These are phyloP conservation scores for Pantherophis alleghaniensis DNA, from an alignment of 2,797 vertebrate genomes.

Conservation along the genomic window DNA sequence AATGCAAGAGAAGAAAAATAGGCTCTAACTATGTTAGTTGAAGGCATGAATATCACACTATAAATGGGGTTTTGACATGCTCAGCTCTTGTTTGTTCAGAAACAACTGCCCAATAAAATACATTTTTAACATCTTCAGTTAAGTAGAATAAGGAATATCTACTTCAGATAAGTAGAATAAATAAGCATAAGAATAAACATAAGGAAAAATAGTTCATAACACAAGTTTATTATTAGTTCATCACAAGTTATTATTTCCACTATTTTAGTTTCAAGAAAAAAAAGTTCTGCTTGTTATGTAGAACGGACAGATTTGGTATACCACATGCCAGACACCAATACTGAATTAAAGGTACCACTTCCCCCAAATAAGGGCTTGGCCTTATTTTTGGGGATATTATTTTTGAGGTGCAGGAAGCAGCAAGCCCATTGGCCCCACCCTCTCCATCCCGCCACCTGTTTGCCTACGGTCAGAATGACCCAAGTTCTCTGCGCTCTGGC, in stretches of 20 bases:
- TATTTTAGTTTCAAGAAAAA: not conserved
- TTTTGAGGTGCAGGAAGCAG: no score
- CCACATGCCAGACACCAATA: fast-evolving
- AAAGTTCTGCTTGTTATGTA: not conserved
- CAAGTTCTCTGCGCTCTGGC: no score
- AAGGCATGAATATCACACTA: not conserved
- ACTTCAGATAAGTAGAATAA: not conserved
- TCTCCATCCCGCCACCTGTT: no score
- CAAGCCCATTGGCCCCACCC: no score
- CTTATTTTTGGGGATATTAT: no score
- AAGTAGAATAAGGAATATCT: no score
- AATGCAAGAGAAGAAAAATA: not conserved
- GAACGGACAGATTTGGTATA: not conserved
- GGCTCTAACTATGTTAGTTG: not conserved
- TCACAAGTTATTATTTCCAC: not conserved
- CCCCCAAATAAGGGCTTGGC: no score
- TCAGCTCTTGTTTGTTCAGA: not conserved
- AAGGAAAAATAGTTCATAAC: not conserved
- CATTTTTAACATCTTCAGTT: not conserved
- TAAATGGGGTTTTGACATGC: not conserved
- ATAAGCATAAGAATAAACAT: not conserved
- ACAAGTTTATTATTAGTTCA: not conserved
- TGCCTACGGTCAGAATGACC: no score
- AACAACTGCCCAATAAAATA: not conserved
- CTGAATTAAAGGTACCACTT: not conserved